Evolutionary conservation across 2,113 vertebrate species (phyloP).

Genomic region (Gila orcuttii): DNA sequence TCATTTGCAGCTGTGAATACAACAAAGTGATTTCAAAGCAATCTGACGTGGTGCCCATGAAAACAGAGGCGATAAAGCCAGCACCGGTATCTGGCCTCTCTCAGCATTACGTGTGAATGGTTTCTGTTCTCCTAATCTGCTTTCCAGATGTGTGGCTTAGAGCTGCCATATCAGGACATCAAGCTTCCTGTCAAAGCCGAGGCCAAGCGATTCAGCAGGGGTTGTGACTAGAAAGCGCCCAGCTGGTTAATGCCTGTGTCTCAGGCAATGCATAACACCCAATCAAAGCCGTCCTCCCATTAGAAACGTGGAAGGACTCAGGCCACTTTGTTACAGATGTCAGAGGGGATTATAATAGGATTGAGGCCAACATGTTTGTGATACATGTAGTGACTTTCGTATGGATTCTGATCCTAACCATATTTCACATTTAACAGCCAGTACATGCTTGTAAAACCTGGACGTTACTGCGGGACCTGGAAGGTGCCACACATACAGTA

Average conservation of each 20-base stretch:
- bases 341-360: conserved; percentile 45
- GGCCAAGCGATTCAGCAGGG: conserved; percentile 18
- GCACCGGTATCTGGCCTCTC: conserved; percentile 42
- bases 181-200: conserved; percentile 35
- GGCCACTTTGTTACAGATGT: conserved; percentile 33
- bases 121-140: conserved; percentile 53
- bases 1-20: conserved; percentile 38
- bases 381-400: not conserved
- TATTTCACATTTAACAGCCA: conserved; percentile 1
- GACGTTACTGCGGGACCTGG: not conserved
- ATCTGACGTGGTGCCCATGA: conserved; percentile 28
- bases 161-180: conserved; percentile 49
- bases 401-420: conserved; percentile 1
- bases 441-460: not conserved
- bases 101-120: conserved; percentile 47
- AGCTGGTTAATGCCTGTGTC: conserved; percentile 47
- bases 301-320: conserved; percentile 34
- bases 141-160: conserved; percentile 56
- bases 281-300: conserved; percentile 22
- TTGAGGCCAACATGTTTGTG: conserved; percentile 38
- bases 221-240: conserved; percentile 25
- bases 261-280: conserved; percentile 43
- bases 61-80: conserved; percentile 52
- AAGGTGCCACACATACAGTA: not conserved
- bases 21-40: conserved; percentile 41